phyloP scores from a whole-genome alignment of 2,113 vertebrate genomes.

The Strix aluco region DNA sequence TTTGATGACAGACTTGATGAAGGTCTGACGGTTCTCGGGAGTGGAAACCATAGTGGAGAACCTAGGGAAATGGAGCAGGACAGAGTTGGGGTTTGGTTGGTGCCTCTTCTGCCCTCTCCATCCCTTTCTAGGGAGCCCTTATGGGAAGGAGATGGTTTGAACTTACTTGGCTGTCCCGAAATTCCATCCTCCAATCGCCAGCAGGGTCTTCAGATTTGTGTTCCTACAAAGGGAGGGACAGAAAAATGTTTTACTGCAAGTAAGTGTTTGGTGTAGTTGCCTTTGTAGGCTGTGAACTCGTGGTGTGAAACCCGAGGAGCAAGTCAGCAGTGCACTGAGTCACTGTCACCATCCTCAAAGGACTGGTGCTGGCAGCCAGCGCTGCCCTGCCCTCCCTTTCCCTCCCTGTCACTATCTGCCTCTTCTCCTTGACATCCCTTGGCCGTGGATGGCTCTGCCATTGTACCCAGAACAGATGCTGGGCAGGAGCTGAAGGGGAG shows the following conservation, averaged over 20 bases:
- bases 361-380: background rate
- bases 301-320: no score
- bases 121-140: rapidly evolving
- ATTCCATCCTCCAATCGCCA: conserved; percentile 82
- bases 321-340: rapidly evolving
- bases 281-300: no score
- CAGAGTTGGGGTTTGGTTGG: background rate
- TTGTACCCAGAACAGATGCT: background rate
- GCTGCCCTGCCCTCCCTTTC: background rate
- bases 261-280: no score
- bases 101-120: background rate
- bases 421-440: background rate
- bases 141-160: background rate
- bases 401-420: no score
- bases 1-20: conserved; percentile 79
- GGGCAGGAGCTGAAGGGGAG: background rate
- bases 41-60: conserved; percentile 80
- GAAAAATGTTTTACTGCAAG: background rate
- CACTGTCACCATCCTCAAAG: background rate
- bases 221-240: conserved; percentile 72
- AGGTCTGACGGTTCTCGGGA: conserved; percentile 70
- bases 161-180: conserved; percentile 71
- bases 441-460: rapidly evolving
- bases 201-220: conserved; percentile 79
- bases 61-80: conserved; percentile 31